These are phyloP conservation scores for Callitettix versicolor DNA, from an alignment of 1,140 invertebrate genomes.

Conservation along the genomic window DNA sequence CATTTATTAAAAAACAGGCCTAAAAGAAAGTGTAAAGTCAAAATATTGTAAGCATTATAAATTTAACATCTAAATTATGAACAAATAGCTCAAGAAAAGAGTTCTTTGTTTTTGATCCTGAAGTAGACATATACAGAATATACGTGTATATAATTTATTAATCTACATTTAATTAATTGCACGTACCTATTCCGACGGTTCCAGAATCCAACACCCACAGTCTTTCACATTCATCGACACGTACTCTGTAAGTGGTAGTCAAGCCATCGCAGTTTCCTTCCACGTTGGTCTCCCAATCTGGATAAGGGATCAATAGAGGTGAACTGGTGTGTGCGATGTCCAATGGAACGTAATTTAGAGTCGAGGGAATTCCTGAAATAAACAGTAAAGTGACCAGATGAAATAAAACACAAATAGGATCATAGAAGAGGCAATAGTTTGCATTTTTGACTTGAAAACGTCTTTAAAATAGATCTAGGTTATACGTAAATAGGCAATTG, in stretches of 20 bases:
- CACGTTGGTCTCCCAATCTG: conserved; percentile 58
- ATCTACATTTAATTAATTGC: neutral
- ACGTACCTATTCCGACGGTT: conserved; percentile 58
- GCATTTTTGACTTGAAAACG: no score
- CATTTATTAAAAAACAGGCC: no score
- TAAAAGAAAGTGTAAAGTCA: no score
- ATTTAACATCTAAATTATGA: no score
- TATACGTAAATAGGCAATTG: no score
- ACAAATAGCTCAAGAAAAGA: no score
- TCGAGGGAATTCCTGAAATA: conserved; percentile 59
- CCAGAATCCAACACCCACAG: conserved; percentile 74
- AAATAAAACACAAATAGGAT: no score
- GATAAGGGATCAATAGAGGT: conserved; percentile 63
- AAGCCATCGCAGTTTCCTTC: conserved; percentile 63
- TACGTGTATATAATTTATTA: neutral
- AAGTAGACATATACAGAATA: neutral
- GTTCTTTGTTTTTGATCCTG: no score
- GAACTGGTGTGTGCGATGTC: conserved; percentile 41
- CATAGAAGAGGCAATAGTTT: no score
- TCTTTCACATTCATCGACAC: conserved; percentile 61
- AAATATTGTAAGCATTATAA: no score
- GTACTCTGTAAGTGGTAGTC: conserved; percentile 62
- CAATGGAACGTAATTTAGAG: conserved; percentile 64
- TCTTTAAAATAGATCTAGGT: no score
- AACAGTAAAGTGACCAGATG: no score